These are phyloP conservation scores for Mormoops blainvillei DNA, from an alignment of 2,113 vertebrate genomes.

Conservation along the genomic window DNA sequence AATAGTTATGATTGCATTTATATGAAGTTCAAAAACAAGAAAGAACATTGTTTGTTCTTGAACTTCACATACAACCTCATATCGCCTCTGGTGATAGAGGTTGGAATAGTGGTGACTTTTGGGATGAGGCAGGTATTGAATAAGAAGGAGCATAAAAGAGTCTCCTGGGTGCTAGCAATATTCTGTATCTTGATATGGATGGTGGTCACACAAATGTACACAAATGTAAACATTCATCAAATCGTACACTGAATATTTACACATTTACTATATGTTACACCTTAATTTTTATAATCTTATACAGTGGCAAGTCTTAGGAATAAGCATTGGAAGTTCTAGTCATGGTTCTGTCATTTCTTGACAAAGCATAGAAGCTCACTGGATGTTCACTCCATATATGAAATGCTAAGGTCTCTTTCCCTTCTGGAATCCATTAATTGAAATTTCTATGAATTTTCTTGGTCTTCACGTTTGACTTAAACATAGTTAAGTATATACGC, in stretches of 20 bases:
- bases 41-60: not conserved
- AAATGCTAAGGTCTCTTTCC: not conserved
- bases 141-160: not conserved
- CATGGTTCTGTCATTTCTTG: not conserved
- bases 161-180: not conserved
- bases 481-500: not conserved
- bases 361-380: not conserved
- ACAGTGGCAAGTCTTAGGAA: not conserved
- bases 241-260: not conserved
- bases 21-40: not conserved
- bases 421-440: constrained; percentile 13
- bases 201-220: not conserved
- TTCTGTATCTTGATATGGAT: not conserved
- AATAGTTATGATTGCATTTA: not conserved
- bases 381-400: not conserved
- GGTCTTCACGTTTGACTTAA: not conserved
- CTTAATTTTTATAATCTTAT: not conserved
- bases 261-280: not conserved
- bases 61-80: not conserved
- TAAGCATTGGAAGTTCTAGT: not conserved
- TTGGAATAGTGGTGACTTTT: not conserved
- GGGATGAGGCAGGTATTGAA: not conserved
- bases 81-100: not conserved
- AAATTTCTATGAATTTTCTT: not conserved
- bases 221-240: not conserved